Evolutionary conservation across 2,113 vertebrate species (phyloP), one percentile per base, ranked within the genome.

Genomic region (Pachyramphus minor): DNA sequence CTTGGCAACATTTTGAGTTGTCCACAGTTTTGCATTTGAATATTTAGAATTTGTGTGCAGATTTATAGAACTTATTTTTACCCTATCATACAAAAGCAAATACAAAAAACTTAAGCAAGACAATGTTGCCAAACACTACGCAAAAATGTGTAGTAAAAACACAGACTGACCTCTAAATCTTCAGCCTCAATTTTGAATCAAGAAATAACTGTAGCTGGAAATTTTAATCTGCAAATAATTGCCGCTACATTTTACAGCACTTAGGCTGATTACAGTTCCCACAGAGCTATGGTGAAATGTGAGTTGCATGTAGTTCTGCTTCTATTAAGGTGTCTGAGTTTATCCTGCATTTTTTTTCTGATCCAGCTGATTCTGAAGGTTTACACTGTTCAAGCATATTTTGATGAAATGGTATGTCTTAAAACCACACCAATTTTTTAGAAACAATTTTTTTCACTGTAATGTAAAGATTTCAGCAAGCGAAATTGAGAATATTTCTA

Each of bases 201-300:
- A 84, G 80, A 82, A 92, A 89, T 82, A 93, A 80, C 64, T 71
- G 41, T 84, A 80, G 69, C 55, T 89, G 86, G 88, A 88, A 66
- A 97, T 95, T 96, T 94, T 91, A 91, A 93, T 94, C 80, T 93
- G 52, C 69, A 72, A 91, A 95, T 96, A 96, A 95, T 94, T 96
- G 89, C 93, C 92, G 59, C 66, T 87, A 92, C 82, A 66, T 95
- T 95, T 91, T 89, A 52, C 73, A 96, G 87, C 80, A 77, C 93
- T 97, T 97, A 93, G 79, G 45, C 82, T 97, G 95, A 97, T 96
- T 95, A 84, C 94, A 74, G 66, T 76, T 95, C 93, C 91, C 39
- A 91, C 79, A 89, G 96, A 97, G 93, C 89, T 93, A 33, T 80
- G 76, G 66, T 47, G 77, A 97, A 95, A 42, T 94, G 90, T 50